Conservation (phyloP, 1,140 invertebrate species). For the Homalodisca vitripennis region DNA sequence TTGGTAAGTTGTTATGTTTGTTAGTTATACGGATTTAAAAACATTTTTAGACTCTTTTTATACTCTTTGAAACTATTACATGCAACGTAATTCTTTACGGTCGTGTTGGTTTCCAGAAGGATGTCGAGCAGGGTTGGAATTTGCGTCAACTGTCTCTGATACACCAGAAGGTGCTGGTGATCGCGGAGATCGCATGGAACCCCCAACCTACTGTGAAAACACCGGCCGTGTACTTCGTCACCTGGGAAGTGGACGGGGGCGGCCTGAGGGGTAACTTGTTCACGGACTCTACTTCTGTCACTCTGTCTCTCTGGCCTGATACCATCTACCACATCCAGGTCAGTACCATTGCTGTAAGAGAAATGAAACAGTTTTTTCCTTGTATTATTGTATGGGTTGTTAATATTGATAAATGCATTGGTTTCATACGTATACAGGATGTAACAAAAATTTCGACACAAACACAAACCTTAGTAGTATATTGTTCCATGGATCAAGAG, state of each 20-base stretch:
- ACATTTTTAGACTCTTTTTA: not conserved
- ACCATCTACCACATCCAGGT: slow-evolving; percentile 79
- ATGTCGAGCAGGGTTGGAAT: slow-evolving; percentile 51
- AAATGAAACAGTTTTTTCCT: too few species aligned
- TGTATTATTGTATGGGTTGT: too few species aligned
- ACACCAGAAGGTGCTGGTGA: slow-evolving; percentile 68
- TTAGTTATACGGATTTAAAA: not conserved
- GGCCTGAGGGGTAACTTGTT: slow-evolving; percentile 81
- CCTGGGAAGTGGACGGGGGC: slow-evolving; percentile 79
- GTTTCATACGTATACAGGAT: too few species aligned
- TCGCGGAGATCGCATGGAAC: slow-evolving; percentile 74
- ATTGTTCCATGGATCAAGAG: too few species aligned
- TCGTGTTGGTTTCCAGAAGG: not conserved
- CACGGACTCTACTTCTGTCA: slow-evolving; percentile 73
- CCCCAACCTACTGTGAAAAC: slow-evolving; percentile 49
- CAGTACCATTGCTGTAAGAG: slow-evolving; percentile 1
- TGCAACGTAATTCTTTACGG: not conserved
- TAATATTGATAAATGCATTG: too few species aligned
- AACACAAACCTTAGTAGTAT: too few species aligned
- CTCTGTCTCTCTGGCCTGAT: slow-evolving; percentile 75
- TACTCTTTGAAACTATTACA: not conserved
- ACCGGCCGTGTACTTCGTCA: slow-evolving; percentile 68
- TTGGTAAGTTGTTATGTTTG: slow-evolving; percentile 2
- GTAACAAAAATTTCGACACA: too few species aligned
- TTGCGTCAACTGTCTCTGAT: slow-evolving; percentile 64